Evolutionary conservation across 2,888 invertebrate species (phyloP), one percentile per base, ranked within the genome.

Genomic region (Neoitamus cyanurus): DNA sequence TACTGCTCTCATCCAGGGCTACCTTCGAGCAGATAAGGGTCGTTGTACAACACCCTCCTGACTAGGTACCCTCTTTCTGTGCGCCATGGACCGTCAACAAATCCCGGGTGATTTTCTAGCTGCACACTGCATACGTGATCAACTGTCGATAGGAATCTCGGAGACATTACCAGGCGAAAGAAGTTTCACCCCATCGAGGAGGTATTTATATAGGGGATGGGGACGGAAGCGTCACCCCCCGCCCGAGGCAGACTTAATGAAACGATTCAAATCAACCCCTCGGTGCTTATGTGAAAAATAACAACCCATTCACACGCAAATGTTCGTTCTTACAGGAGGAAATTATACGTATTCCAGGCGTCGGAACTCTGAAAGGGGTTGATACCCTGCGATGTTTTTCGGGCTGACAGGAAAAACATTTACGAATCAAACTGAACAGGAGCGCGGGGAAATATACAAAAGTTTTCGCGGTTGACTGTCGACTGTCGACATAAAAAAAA

Each of bases 241-340:
- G 77, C 77, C 30, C n/a, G 28, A 11, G 46, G 46, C 42, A 77
- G 42, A 77, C 77, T 77, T 77, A 77, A 77, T 77, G 77, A 77
- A 77, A 77, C 77, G 77, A 77, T 46, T 46, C 77, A 77, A 77
- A 77, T 77, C 77, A 58, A 80, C 80, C 80, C 80, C 48, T 58
- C 58, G 68, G 13, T 80, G 58, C 80, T 36, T 31, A 34, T 58
- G 20, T 34, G 68, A 68, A 80, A 80, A 80, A 80, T 80, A 80
- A 80, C 80, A 68, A 80, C 68, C 58, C 25, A 80, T 80, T 80
- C 80, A 68, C 80, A 80, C 80, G 80, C 80, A 80, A 80, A 34
- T 77, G 77, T 46, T 58, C 58, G 20, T 58, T 58, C 9, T 11
- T 70, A 58, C 7, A 25, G n/a, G 3, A 68, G 36, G 34, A 80